Base-by-base conservation (phyloP, 92 coral and sea anemone species). In the Paramuricea clavata region DNA sequence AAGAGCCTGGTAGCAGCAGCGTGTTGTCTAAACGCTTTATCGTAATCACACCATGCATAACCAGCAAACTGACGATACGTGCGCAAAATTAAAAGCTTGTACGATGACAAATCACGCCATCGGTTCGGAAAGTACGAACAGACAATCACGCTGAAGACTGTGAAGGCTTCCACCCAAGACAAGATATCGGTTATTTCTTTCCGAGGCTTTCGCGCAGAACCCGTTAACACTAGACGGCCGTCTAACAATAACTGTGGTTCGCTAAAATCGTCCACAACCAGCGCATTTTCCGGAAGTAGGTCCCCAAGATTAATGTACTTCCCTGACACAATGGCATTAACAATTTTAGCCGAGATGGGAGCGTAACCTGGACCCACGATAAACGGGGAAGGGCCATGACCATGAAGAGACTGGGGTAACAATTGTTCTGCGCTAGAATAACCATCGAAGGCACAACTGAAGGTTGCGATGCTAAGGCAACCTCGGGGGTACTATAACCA, bases 141-240 rank as follows among this genome's bases (percentile, higher is more conserved):
- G 31, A 88, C 32, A 0, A 74, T 71, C 76, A 81, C 47, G 23
- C 17, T 43, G 28, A 26, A 87, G 26, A 87, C 59, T 19, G 71
- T 59, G 67, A 87, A 87, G 33, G 90, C 86, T 70, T 80, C 90
- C 9, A 50, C 28, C 88, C 88, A 83, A 6, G 80, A 69, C 19
- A 52, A 17, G 11, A 6, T 52, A 17, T 52, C 61, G n/a, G 8
- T 2, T 3, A 52, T 21, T 21, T 21, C 23, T 21, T 52, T 27
- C 1, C 13, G 44, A 17, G 76, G 61, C 3, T 52, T 52, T 2
- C 61, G 61, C 2, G 61, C 11, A 13, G 21, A 6, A 6, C 61
- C 23, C 2, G 61, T 52, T 13, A 52, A 13, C 6, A 52, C 61
- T 52, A 52, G 21, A 6, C 61, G 61, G 8, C 61, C 61, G 23